Conservation (phyloP, 2,113 vertebrate species). For the Pitta sordida region DNA sequence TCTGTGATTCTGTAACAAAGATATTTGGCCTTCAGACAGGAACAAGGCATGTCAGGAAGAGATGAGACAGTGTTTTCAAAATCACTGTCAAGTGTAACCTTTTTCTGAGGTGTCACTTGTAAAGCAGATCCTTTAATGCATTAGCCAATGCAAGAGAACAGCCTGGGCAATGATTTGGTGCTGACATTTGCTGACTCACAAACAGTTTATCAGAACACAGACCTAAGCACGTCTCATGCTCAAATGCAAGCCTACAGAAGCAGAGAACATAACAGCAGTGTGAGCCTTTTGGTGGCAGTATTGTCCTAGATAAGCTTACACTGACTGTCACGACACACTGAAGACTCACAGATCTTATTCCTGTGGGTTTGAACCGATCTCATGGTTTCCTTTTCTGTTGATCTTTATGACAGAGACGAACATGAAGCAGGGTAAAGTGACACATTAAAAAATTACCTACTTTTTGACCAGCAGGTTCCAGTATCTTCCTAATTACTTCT, state of each 20-base stretch:
- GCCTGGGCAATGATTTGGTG: not conserved
- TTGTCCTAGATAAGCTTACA: not conserved
- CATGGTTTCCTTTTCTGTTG: not conserved
- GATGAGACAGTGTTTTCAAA: not conserved
- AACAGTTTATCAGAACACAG: not conserved
- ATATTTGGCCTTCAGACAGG: not conserved
- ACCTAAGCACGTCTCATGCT: not conserved
- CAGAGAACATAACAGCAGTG: not conserved
- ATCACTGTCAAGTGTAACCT: not conserved
- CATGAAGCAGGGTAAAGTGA: not conserved
- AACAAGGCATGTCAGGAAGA: not conserved
- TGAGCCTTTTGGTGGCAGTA: constrained; percentile 59
- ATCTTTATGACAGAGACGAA: not conserved
- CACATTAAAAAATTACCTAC: rapidly evolving
- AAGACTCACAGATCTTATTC: not conserved
- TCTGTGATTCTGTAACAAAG: too few species aligned
- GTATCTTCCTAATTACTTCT: not conserved
- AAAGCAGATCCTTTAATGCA: not conserved
- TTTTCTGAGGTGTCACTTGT: not conserved
- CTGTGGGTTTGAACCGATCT: not conserved
- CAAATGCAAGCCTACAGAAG: not conserved
- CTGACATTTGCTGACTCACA: not conserved
- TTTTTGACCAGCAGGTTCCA: not conserved
- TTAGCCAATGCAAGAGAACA: not conserved
- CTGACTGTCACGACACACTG: not conserved